phyloP scores from a whole-genome alignment of 2,888 invertebrate genomes.

The Lamellibrachia columna region DNA sequence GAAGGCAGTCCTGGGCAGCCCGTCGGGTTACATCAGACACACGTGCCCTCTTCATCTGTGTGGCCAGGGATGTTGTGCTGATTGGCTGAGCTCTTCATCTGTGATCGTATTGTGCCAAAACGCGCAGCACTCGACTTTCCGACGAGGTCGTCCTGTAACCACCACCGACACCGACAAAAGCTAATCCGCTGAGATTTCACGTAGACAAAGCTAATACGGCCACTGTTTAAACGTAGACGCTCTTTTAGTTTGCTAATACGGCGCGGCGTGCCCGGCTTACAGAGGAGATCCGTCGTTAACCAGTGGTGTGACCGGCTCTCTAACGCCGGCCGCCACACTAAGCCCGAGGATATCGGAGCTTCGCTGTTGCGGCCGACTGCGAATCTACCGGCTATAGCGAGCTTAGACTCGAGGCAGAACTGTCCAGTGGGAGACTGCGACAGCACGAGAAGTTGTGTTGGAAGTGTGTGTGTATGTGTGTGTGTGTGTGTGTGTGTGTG shows the following conservation, averaged over 20 bases:
- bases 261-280: background rate
- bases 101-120: background rate
- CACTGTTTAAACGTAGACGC: background rate
- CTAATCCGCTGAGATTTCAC: slow-evolving; percentile 10
- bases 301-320: background rate
- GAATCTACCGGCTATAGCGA: background rate
- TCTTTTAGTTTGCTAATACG: slow-evolving; percentile 4
- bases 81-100: too few relatives aligned
- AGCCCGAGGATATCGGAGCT: background rate
- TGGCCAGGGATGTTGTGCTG: too few relatives aligned
- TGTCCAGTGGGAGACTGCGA: background rate
- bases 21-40: too few relatives aligned
- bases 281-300: background rate
- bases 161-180: background rate
- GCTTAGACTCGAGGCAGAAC: background rate
- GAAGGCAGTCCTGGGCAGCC: too few relatives aligned
- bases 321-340: background rate
- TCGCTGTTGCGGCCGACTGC: background rate
- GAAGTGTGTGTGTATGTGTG: background rate
- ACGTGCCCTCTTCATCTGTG: too few relatives aligned
- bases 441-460: background rate
- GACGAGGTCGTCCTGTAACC: background rate
- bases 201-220: background rate
- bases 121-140: background rate
- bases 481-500: background rate